A percentile compares a stretch with the other conserved stretches of the same genome.
Conservation (phyloP, 2,113 vertebrate genomes). For the Morphnarchus princeps region DNA sequence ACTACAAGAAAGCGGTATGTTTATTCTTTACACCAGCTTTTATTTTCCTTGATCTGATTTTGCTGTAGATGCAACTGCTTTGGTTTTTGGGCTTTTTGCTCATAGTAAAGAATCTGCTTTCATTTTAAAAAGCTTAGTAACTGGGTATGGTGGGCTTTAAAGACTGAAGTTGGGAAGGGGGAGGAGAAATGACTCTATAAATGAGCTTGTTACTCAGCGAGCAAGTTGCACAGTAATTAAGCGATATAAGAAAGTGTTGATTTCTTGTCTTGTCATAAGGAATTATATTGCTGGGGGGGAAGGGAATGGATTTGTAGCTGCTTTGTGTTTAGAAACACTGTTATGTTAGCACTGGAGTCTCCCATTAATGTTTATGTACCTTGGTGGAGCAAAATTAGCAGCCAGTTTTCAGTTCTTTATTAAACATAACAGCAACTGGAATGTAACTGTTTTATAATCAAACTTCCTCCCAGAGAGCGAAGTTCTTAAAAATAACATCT, state of each 20-base stretch:
- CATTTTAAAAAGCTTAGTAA: not conserved
- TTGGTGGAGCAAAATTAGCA: not conserved
- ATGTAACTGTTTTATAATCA: not conserved
- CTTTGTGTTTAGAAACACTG: not conserved
- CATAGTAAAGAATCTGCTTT: slow-evolving; percentile 54
- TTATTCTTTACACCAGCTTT: slow-evolving; percentile 90
- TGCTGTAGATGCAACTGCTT: slow-evolving; percentile 80
- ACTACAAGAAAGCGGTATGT: slow-evolving; percentile 97
- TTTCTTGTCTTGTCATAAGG: not conserved
- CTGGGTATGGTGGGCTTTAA: slow-evolving; percentile 44
- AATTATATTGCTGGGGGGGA: not conserved
- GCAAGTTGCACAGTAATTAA: slow-evolving; percentile 50
- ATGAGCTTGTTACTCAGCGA: not conserved
- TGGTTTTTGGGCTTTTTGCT: slow-evolving; percentile 71
- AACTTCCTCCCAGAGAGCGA: not conserved
- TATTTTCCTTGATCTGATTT: slow-evolving; percentile 80
- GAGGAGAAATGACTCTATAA: not conserved
- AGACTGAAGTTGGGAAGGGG: not conserved
- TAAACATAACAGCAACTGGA: not conserved
- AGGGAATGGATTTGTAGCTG: not conserved
- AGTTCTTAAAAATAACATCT: not conserved
- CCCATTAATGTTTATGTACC: not conserved
- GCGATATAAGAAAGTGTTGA: not conserved
- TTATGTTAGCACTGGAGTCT: not conserved
- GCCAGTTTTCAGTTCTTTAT: not conserved